A percentile compares a stretch with the other conserved stretches of the same genome.
These are phyloP conservation scores for Caenorhabditis inopinata DNA, from an alignment of 1,140 invertebrate species.

Conservation along the genomic window DNA sequence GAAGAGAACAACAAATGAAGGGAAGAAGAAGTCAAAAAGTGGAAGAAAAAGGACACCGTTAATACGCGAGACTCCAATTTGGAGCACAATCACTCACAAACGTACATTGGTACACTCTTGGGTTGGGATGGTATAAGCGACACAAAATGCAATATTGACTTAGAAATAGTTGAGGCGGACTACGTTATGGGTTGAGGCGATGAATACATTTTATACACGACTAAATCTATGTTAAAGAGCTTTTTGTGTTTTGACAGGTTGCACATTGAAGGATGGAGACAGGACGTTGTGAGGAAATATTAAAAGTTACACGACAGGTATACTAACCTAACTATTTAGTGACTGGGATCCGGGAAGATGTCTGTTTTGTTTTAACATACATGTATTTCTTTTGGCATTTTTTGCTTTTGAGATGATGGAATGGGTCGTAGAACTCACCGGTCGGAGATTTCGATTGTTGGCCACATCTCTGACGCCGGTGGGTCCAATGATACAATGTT, in stretches of 20 bases:
- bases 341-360: constrained; percentile 32
- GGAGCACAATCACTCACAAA: constrained; percentile 25
- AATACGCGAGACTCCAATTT: constrained; percentile 22
- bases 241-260: constrained; percentile 29
- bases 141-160: constrained; percentile 18
- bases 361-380: constrained; percentile 9
- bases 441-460: not conserved
- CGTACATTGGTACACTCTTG: constrained; percentile 22
- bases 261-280: not conserved
- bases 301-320: not conserved
- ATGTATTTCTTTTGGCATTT: constrained; percentile 31
- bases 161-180: constrained; percentile 13
- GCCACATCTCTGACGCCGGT: not conserved
- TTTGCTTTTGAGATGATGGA: constrained; percentile 27
- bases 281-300: not conserved
- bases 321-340: not conserved
- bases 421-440: not conserved
- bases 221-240: constrained; percentile 24
- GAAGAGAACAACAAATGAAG: not conserved
- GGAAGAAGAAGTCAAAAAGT: not conserved
- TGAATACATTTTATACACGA: not conserved
- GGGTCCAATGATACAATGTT: constrained; percentile 26
- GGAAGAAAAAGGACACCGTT: constrained; percentile 5
- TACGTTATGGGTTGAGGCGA: not conserved
- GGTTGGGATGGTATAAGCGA: not conserved